These are phyloP conservation scores for Abrostola triplasia DNA, from an alignment of 2,888 invertebrate genomes.

Conservation along the genomic window DNA sequence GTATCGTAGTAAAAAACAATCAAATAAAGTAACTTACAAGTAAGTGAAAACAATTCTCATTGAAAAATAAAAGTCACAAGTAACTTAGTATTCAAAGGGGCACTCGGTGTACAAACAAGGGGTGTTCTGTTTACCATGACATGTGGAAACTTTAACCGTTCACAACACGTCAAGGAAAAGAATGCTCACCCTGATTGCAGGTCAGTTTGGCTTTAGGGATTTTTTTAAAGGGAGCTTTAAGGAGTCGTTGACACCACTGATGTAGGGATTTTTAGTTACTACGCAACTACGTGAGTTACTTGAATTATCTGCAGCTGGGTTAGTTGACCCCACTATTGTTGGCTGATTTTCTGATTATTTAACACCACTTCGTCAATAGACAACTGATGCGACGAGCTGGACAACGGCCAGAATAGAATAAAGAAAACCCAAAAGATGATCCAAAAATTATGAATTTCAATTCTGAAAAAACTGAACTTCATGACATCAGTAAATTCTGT, in stretches of 20 bases:
- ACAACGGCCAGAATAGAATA: too few relatives aligned
- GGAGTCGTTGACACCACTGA: not conserved
- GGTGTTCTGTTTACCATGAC: conserved; percentile 46
- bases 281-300: too few relatives aligned
- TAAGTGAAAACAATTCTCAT: conserved; percentile 32
- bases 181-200: conserved; percentile 18
- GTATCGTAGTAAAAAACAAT: not conserved
- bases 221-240: conserved; percentile 5
- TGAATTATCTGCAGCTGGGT: too few relatives aligned
- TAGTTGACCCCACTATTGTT: too few relatives aligned
- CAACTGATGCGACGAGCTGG: too few relatives aligned
- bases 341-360: too few relatives aligned
- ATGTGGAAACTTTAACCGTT: conserved; percentile 49
- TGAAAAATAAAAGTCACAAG: conserved; percentile 39
- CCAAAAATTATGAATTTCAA: too few relatives aligned
- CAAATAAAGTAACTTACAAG: not conserved
- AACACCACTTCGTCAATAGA: too few relatives aligned
- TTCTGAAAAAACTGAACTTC: too few relatives aligned
- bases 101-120: conserved; percentile 51
- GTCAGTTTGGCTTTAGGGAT: not conserved
- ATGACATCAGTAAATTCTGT: too few relatives aligned
- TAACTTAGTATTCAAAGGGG: conserved; percentile 56
- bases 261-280: too few relatives aligned
- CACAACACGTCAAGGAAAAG: conserved; percentile 41
- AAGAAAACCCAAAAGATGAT: too few relatives aligned